These are phyloP conservation scores for Artemia sinica DNA, from an alignment of 2,888 invertebrate genomes.

Conservation along the genomic window DNA sequence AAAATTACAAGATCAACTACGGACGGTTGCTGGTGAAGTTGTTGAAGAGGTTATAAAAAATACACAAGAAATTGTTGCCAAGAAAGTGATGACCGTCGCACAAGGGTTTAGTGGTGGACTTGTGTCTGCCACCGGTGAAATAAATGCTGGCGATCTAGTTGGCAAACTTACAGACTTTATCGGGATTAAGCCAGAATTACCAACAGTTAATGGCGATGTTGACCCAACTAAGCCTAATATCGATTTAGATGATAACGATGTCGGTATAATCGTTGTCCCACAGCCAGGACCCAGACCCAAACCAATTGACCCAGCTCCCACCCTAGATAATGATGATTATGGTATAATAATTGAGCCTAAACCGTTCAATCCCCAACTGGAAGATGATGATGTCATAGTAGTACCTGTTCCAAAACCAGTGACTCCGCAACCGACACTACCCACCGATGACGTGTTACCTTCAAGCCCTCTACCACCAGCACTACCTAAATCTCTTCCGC, in stretches of 20 bases:
- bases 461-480: not conserved
- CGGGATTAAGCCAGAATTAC: not conserved
- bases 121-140: not conserved
- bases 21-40: constrained; percentile 3
- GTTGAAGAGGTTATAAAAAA: not conserved
- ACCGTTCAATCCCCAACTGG: not conserved
- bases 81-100: not conserved
- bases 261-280: not conserved
- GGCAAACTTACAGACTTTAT: constrained; percentile 4
- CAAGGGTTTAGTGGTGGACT: constrained; percentile 5
- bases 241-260: not conserved
- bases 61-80: not conserved
- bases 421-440: not conserved
- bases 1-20: not conserved
- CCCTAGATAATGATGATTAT: not conserved
- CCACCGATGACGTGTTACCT: not conserved
- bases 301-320: not conserved
- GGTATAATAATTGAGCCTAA: not conserved
- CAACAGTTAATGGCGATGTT: not conserved
- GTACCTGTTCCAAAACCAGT: not conserved
- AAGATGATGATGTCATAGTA: not conserved
- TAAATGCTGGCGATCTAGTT: not conserved
- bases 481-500: constrained; percentile 6
- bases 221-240: not conserved
- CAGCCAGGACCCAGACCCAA: constrained; percentile 7